Conservation (phyloP, 1,140 invertebrate species). For the Solenopsis fugax region DNA sequence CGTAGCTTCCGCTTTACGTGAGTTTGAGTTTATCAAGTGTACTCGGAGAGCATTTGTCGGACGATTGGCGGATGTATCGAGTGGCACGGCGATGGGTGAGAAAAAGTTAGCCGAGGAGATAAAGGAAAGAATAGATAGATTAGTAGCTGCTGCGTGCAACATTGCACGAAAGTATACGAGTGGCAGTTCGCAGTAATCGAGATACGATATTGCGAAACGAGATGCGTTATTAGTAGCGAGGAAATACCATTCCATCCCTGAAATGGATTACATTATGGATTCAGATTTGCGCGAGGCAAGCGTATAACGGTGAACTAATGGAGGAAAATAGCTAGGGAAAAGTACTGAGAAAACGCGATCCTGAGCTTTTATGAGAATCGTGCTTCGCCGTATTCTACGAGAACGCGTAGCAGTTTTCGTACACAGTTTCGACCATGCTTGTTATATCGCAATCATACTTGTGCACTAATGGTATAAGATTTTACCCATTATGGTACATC, state of each 20-base stretch:
- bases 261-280: conserved; percentile 59
- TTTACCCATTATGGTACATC: neutral
- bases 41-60: neutral
- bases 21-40: conserved; percentile 9
- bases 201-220: conserved; percentile 8
- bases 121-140: neutral
- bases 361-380: conserved; percentile 53
- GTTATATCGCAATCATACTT: neutral
- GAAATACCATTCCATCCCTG: neutral
- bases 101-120: neutral
- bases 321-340: conserved; percentile 30
- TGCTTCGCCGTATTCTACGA: conserved; percentile 3
- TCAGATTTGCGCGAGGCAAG: conserved; percentile 40
- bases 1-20: conserved; percentile 26
- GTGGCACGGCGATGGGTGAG: neutral
- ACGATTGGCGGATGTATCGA: conserved; percentile 25
- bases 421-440: conserved; percentile 16
- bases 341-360: conserved; percentile 29
- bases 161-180: neutral
- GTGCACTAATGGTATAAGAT: neutral
- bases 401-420: conserved; percentile 23
- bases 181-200: neutral
- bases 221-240: conserved; percentile 17
- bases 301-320: conserved; percentile 33
- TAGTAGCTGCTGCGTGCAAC: neutral